These are phyloP conservation scores for Limnothrissa miodon DNA, from an alignment of 2,113 vertebrate species.

Conservation along the genomic window DNA sequence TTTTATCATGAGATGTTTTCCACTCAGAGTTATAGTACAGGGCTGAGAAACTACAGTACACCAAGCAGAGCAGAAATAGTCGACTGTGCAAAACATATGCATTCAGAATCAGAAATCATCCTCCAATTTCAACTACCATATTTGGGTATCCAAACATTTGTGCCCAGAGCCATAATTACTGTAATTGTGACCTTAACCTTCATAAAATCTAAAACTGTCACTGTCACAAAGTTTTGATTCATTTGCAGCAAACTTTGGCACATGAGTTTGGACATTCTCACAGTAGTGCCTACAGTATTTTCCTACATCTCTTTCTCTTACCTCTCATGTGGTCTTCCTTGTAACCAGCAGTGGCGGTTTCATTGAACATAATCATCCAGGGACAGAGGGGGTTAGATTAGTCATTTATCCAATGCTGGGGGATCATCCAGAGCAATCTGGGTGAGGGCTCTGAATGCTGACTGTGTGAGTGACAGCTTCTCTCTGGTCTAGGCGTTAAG, in stretches of 20 bases:
- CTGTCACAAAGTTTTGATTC: background rate
- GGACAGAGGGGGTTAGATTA: slow-evolving; percentile 70
- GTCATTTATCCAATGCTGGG: slow-evolving; percentile 64
- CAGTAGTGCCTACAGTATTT: background rate
- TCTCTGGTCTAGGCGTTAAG: too few species aligned
- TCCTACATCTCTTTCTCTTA: background rate
- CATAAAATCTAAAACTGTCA: background rate
- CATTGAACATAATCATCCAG: slow-evolving; percentile 65
- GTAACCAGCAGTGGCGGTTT: slow-evolving; percentile 42
- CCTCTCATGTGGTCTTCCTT: slow-evolving; percentile 9
- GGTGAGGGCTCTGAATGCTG: slow-evolving; percentile 4
- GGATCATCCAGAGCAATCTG: slow-evolving; percentile 61
- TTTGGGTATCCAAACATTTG: background rate
- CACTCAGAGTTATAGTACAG: background rate
- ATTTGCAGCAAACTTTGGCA: background rate
- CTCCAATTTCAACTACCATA: background rate
- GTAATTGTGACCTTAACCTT: background rate
- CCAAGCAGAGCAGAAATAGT: background rate
- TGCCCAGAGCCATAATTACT: background rate
- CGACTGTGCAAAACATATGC: background rate
- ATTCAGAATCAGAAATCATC: background rate
- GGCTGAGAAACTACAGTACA: background rate
- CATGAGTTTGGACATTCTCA: background rate
- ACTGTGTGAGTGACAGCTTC: background rate
- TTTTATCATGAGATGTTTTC: background rate